Evolutionary conservation across 2,888 invertebrate species (phyloP), one percentile per base, ranked within the genome.

Genomic region (Monoplex corrugatus): DNA sequence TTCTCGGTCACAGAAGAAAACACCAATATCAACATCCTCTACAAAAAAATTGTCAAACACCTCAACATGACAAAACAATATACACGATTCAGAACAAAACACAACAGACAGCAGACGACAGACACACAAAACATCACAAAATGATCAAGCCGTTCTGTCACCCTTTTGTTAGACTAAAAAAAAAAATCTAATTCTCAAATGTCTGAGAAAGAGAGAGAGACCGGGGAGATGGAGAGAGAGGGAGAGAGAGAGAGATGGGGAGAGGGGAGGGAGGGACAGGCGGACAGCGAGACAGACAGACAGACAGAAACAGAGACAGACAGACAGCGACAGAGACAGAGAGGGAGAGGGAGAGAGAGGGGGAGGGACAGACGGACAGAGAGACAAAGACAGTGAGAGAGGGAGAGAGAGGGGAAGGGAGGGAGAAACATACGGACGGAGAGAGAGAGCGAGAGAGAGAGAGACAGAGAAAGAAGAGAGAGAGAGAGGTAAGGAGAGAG

Each of bases 361-460:
- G 75, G 35, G 1, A 84, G n/a, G 38, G 45, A 80, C 32, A 45
- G 83, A 84, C 32, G 45, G 45, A 84, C 32, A 82, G 82, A 82
- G 6, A 43, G 82, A 82, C 23, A 16, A 50, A 13, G 50, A 50
- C 50, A 50, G 16, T 50, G 50, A 50, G 10, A 16, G 16, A 13
- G 50, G 16, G 10, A 16, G 16, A 13, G 50, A 50, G n/a, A n/a
- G n/a, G n/a, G n/a, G n/a, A n/a, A n/a, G n/a, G n/a, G n/a, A n/a
- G n/a, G n/a, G n/a, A n/a, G n/a, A n/a, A n/a, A 75, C 32, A 75
- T 10, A 75, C 16, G 28, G 75, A 75, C 32, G 35, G 75, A 75
- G 75, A 75, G 16, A 75, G 75, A 75, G 75, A 10, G n/a, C n/a
- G 75, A 75, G 28, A 32, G 16, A 10, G 16, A n/a, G 8, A n/a